Percentiles rank a stretch among this genome's conserved stretches.
These are phyloP conservation scores for Tryphoninae sp. DNA, from an alignment of 2,888 invertebrate species.

Conservation along the genomic window DNA sequence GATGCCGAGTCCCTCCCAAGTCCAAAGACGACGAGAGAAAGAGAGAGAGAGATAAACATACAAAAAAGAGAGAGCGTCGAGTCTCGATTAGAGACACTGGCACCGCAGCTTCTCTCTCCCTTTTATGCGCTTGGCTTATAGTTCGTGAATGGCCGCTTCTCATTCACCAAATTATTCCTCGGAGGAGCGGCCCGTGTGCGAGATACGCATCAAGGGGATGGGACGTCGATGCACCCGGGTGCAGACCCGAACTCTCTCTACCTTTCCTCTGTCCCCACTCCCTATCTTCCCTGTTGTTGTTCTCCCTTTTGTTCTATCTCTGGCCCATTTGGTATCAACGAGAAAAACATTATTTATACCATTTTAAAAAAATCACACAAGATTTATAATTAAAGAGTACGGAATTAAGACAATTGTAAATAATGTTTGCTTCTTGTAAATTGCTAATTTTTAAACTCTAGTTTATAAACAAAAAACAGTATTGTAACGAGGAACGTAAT, in stretches of 20 bases:
- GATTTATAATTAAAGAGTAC: too few relatives aligned
- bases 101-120: constrained; percentile 14
- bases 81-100: constrained; percentile 56
- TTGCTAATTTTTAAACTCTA: too few relatives aligned
- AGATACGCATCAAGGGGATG: constrained; percentile 60
- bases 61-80: constrained; percentile 17
- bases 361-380: too few relatives aligned
- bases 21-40: constrained; percentile 33
- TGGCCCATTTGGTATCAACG: constrained; percentile 10
- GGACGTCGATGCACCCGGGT: constrained; percentile 33
- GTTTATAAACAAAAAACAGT: too few relatives aligned
- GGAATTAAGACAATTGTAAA: too few relatives aligned
- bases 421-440: too few relatives aligned
- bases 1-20: constrained; percentile 38
- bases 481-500: too few relatives aligned
- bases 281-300: background rate
- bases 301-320: constrained; percentile 5
- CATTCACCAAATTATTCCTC: constrained; percentile 67
- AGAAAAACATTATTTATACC: background rate
- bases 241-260: constrained; percentile 10
- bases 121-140: constrained; percentile 33
- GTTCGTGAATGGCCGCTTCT: constrained; percentile 65
- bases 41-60: background rate
- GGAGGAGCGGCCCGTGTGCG: constrained; percentile 63
- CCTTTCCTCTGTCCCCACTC: too few relatives aligned